Percentiles rank a stretch among this genome's conserved stretches.
These are phyloP conservation scores for Drosophila lacertosa DNA, from an alignment of 1,140 invertebrate genomes.

Conservation along the genomic window DNA sequence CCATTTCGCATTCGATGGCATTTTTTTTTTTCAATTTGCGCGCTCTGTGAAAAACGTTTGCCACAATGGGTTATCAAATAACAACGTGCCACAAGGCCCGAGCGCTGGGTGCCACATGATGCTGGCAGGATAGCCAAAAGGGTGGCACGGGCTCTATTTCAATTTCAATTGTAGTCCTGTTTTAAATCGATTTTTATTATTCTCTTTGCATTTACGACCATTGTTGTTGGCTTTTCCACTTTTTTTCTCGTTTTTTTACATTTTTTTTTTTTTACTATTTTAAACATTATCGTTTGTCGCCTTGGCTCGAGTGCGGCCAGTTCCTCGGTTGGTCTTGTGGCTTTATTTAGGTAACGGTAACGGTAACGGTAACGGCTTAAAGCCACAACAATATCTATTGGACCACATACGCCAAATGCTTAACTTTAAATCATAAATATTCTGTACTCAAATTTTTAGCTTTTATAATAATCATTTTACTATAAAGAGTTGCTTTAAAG, in stretches of 20 bases:
- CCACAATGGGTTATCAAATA: slow-evolving; percentile 82
- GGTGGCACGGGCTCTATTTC: slow-evolving; percentile 60
- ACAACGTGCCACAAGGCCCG: slow-evolving; percentile 71
- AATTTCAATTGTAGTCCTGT: slow-evolving; percentile 78
- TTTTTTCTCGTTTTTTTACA: slow-evolving; percentile 14
- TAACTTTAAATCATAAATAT: not conserved
- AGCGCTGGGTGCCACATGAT: slow-evolving; percentile 50
- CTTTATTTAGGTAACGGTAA: slow-evolving; percentile 48
- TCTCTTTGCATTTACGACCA: slow-evolving; percentile 23
- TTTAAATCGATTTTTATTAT: slow-evolving; percentile 82
- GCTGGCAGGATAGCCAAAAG: slow-evolving; percentile 32
- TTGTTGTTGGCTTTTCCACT: slow-evolving; percentile 23
- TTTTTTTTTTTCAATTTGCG: slow-evolving; percentile 76
- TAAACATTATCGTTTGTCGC: slow-evolving; percentile 25
- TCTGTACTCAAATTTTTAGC: too few species aligned
- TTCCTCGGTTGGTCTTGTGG: slow-evolving; percentile 40
- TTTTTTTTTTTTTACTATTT: slow-evolving; percentile 23
- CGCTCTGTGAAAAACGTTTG: slow-evolving; percentile 50
- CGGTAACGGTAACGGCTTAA: slow-evolving; percentile 34
- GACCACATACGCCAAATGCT: slow-evolving; percentile 1
- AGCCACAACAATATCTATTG: slow-evolving; percentile 38
- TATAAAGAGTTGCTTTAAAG: too few species aligned
- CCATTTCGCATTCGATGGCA: slow-evolving; percentile 53
- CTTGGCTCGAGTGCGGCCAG: slow-evolving; percentile 21
- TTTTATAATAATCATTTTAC: too few species aligned